Evolutionary conservation across 2,888 invertebrate genomes (phyloP), one percentile per base, ranked within the genome.

Genomic region (Apodemia hepburni): DNA sequence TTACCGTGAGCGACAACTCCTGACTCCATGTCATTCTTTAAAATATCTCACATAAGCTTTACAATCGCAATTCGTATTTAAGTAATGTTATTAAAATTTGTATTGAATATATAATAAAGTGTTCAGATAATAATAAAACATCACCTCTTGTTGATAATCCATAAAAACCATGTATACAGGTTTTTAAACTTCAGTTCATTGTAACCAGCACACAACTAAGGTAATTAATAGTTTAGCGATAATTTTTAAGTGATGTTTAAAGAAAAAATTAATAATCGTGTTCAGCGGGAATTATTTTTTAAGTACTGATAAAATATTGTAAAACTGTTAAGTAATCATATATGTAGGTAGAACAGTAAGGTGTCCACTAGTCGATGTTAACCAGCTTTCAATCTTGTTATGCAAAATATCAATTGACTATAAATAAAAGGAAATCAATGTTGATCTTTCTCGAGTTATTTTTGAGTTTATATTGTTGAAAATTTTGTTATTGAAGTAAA

Each of bases 241-340:
- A 84, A 82, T 77, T 78, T 82, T 81, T 89, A 88, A 89, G 87
- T 83, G 78, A 83, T 85, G 85, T 88, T 87, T 84, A 81, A 80
- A 72, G 51, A 68, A 71, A 80, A 80, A 77, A 75, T 78, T 76
- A 82, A 79, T 82, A 83, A 84, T 84, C 85, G 90, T 90, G 88
- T 91, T 90, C 89, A 87, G 82, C 80, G 85, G 87, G 83, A 38
- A 81, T 86, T 86, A 87, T 84, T 86, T 87, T 84, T 86, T 87
- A 89, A 87, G 87, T 85, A 86, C 78, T 80, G 75, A 80, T 80
- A 77, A 77, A 78, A 74, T 75, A 74, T 75, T 88, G 85, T 89
- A 85, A 87, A 87, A 87, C 87, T 86, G 85, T 87, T 90, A 87
- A 86, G 84, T 82, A 84, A 82, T 82, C 85, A 85, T 90, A 85